These are phyloP conservation scores for Lucilia sericata DNA, from an alignment of 1,140 invertebrate genomes.

Conservation along the genomic window DNA sequence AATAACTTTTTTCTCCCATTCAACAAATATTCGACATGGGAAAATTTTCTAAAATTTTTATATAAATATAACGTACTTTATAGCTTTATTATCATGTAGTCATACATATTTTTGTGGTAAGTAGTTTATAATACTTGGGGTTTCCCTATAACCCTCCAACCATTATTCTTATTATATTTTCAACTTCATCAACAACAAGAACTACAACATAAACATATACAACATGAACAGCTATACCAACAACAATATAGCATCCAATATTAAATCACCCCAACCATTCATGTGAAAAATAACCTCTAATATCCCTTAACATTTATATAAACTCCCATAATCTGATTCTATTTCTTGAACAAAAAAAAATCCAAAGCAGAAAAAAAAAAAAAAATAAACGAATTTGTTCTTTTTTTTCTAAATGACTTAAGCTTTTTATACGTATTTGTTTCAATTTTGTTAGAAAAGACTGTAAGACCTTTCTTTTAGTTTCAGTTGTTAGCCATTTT, in stretches of 20 bases:
- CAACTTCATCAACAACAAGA: not conserved
- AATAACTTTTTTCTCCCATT: too few species aligned
- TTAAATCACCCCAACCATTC: not conserved
- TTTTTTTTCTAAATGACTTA: conserved; percentile 15
- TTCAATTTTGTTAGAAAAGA: not conserved
- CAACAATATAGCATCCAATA: not conserved
- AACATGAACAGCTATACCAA: not conserved
- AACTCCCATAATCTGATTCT: conserved; percentile 29
- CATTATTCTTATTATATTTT: not conserved
- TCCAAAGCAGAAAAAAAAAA: not conserved
- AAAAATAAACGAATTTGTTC: not conserved
- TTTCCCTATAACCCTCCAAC: not conserved
- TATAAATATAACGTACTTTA: too few species aligned
- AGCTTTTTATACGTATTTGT: not conserved
- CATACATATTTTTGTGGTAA: not conserved
- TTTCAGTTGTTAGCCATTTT: not conserved
- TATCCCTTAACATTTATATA: conserved; percentile 33
- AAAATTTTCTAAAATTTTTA: too few species aligned
- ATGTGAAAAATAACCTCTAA: conserved; percentile 32
- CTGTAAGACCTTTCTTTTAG: not conserved
- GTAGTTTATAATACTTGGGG: not conserved
- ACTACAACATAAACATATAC: not conserved
- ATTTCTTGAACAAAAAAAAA: not conserved
- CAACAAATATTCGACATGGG: too few species aligned
- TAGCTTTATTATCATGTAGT: too few species aligned